These are phyloP conservation scores for Akabosia matsudoensis DNA, from an alignment of 1,140 invertebrate species.

Conservation along the genomic window DNA sequence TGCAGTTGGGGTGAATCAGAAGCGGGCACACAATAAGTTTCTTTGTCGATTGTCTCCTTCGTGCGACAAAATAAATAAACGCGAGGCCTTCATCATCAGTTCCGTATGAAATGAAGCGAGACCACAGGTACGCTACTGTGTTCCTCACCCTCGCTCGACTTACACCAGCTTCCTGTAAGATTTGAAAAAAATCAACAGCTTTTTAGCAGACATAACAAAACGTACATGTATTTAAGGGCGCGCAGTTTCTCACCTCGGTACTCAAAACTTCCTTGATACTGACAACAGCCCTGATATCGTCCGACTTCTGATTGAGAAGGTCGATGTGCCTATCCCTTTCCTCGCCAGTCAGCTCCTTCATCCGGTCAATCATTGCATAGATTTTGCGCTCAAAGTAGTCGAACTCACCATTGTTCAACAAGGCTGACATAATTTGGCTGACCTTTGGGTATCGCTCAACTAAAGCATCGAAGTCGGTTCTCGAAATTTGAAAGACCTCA, in stretches of 20 bases:
- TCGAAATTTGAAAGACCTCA: slow-evolving; percentile 30
- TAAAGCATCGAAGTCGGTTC: slow-evolving; percentile 27
- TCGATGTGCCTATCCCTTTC: background rate
- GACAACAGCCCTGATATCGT: background rate
- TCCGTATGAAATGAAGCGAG: slow-evolving; percentile 6
- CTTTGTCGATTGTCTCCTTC: background rate
- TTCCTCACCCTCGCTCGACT: background rate
- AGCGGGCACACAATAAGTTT: background rate
- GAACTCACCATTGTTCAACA: background rate
- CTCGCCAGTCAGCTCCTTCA: background rate
- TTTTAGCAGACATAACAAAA: background rate
- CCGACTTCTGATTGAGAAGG: background rate
- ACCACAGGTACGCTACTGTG: background rate
- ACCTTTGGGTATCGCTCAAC: slow-evolving; percentile 37
- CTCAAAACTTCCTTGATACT: background rate
- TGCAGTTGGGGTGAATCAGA: slow-evolving; percentile 39
- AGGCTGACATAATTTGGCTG: background rate
- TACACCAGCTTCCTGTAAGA: background rate
- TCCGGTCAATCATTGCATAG: slow-evolving; percentile 17
- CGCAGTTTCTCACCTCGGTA: too few relatives aligned
- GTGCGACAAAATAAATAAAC: slow-evolving; percentile 35
- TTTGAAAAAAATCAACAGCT: background rate
- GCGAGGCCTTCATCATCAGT: slow-evolving; percentile 34
- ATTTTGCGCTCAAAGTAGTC: slow-evolving; percentile 36
- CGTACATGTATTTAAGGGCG: background rate